Evolutionary conservation across 2,113 vertebrate genomes (phyloP).

Genomic region (Hemichromis elongatus): DNA sequence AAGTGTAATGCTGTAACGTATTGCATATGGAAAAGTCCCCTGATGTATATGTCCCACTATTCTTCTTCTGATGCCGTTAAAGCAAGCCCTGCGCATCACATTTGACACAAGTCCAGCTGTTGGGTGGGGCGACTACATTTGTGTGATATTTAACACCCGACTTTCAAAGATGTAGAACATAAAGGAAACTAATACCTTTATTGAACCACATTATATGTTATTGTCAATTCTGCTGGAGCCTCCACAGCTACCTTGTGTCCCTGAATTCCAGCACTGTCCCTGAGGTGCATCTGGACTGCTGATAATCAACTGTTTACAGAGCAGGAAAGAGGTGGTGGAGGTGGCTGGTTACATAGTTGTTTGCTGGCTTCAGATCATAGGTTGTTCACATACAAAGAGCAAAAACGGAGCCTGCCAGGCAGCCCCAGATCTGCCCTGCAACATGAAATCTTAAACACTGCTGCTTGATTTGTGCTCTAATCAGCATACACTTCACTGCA

Average conservation of each 20-base stretch:
- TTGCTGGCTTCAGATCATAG: slow-evolving; percentile 56
- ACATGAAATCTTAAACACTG: neutral
- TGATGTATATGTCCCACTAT: neutral
- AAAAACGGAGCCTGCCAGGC: neutral
- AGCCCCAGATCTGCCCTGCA: slow-evolving; percentile 11
- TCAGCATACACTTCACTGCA: neutral
- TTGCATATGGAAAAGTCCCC: slow-evolving; percentile 22
- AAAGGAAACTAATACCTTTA: neutral
- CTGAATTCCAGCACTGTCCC: slow-evolving; percentile 29
- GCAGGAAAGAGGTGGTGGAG: slow-evolving; percentile 27
- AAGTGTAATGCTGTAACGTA: slow-evolving; percentile 35
- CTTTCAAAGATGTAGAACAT: neutral
- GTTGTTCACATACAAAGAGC: slow-evolving; percentile 27
- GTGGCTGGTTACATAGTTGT: slow-evolving; percentile 16
- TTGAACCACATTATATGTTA: neutral
- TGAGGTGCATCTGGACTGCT: slow-evolving; percentile 55
- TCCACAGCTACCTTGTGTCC: neutral
- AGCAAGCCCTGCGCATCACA: neutral
- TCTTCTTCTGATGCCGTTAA: neutral
- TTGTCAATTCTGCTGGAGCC: neutral
- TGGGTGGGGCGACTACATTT: neutral
- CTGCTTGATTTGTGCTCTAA: neutral
- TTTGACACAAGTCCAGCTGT: neutral
- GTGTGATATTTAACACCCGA: neutral
- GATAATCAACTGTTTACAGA: slow-evolving; percentile 51